Evolutionary conservation across 1,140 invertebrate genomes (phyloP), one percentile per base, ranked within the genome.

Genomic region (Heliothis subflexa): DNA sequence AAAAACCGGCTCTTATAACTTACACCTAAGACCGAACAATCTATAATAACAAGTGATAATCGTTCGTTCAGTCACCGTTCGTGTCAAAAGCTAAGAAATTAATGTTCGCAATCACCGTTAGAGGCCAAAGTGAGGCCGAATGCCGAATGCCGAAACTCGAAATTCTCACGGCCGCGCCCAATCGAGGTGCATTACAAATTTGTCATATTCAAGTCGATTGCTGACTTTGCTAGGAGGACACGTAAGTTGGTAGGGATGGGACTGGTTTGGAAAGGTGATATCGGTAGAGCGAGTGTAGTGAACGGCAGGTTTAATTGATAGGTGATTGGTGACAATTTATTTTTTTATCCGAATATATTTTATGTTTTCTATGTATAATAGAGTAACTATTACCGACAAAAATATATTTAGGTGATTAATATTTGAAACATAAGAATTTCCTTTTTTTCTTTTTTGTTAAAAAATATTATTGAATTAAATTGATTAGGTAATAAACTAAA

Each of bases 91-190:
- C 78, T 68, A 80, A 83, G 82, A 85, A 87, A 90, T 91, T 90
- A 90, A 91, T 89, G 83, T 81, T 83, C 73, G 81, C 86, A 81
- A 89, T 89, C 88, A 88, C 89, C 74, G 85, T 81, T 88, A 82
- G 85, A 88, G 89, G 86, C 47, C 66, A 50, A 52, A 52, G 21
- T 70, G n/a, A 70, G 66, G 66, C 82, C 87, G 84, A 77, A 62
- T 82, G 74, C 79, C 68, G 77, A 76, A 82, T 40, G 66, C 82
- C 87, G 84, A 77, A 62, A 84, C 72, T 78, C 68, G 77, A 76
- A 82, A 84, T 90, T 91, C 90, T 84, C 91, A 91, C 86, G 85
- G 84, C 78, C 89, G 86, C 88, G 82, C 88, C 89, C 85, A 87
- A 82, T 83, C 81, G 25, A 33, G 77, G 78, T 72, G 79, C 82